Evolutionary conservation across 2,888 invertebrate genomes (phyloP).

Genomic region (Andricus quercusramuli): DNA sequence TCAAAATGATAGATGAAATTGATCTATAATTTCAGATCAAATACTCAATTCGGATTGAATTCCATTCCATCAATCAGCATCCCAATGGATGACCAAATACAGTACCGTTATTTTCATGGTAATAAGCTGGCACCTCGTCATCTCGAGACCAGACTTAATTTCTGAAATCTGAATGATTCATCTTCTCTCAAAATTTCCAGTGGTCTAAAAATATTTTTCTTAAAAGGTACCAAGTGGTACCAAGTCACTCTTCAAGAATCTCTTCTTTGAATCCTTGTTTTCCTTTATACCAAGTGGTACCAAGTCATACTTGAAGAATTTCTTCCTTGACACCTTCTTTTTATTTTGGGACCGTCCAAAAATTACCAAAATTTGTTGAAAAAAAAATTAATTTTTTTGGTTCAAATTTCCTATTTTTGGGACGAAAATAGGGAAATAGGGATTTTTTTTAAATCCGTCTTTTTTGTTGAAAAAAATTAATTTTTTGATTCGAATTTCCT

Average conservation of each 20-base stretch:
- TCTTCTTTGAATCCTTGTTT: not conserved
- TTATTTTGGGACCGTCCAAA: no score
- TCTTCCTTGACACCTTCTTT: no score
- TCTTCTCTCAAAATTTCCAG: slow-evolving; percentile 20
- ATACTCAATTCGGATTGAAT: not conserved
- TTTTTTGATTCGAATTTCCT: no score
- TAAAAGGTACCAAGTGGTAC: not conserved
- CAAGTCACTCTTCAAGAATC: not conserved
- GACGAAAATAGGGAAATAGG: no score
- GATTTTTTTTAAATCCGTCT: no score
- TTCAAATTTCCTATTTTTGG: no score
- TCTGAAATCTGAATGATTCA: slow-evolving; percentile 17
- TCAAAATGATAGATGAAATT: not conserved
- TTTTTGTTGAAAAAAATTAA: no score
- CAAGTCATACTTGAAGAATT: no score
- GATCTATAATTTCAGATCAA: not conserved
- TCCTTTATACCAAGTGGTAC: not conserved
- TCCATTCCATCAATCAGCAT: not conserved
- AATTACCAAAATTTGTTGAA: no score
- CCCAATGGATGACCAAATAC: slow-evolving; percentile 6
- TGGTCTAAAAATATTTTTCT: slow-evolving; percentile 9
- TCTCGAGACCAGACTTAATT: not conserved
- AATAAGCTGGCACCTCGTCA: slow-evolving; percentile 7
- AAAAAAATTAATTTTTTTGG: no score
- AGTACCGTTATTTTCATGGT: slow-evolving; percentile 14